These are phyloP conservation scores for Saturnia pavonia DNA, from an alignment of 2,888 invertebrate genomes.

Conservation along the genomic window DNA sequence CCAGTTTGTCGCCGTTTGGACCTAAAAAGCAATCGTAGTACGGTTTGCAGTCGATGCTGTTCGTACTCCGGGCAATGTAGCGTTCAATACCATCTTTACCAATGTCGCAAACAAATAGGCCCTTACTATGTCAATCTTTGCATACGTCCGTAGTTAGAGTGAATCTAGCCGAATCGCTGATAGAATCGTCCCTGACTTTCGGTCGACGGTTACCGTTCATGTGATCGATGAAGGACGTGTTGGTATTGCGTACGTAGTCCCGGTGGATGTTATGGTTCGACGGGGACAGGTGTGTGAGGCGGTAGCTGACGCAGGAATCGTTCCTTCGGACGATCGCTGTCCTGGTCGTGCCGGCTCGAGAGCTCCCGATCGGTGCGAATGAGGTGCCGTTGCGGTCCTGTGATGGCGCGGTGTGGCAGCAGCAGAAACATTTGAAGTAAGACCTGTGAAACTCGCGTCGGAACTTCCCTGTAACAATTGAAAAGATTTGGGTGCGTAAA, in stretches of 20 bases:
- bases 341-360: slow-evolving; percentile 68
- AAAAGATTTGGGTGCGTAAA: slow-evolving; percentile 23
- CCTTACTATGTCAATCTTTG: slow-evolving; percentile 70
- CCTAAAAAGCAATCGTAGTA: slow-evolving; percentile 74
- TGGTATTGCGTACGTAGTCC: slow-evolving; percentile 66
- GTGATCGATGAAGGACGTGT: slow-evolving; percentile 76
- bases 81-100: slow-evolving; percentile 57
- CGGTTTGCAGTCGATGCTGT: slow-evolving; percentile 73
- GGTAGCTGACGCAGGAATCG: slow-evolving; percentile 74
- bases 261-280: slow-evolving; percentile 75
- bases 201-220: slow-evolving; percentile 67
- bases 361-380: slow-evolving; percentile 72
- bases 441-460: slow-evolving; percentile 87
- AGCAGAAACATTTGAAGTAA: slow-evolving; percentile 84
- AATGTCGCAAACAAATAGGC: slow-evolving; percentile 47
- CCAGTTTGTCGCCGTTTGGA: slow-evolving; percentile 36
- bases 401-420: slow-evolving; percentile 52
- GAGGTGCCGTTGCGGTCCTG: slow-evolving; percentile 70
- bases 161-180: slow-evolving; percentile 71
- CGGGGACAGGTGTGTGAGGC: slow-evolving; percentile 72
- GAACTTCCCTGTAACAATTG: slow-evolving; percentile 85
- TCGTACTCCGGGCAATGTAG: slow-evolving; percentile 67
- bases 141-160: slow-evolving; percentile 65
- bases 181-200: slow-evolving; percentile 66
- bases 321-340: slow-evolving; percentile 67